Evolutionary conservation across 2,888 invertebrate genomes (phyloP).

Genomic region (Onchidella celtica): DNA sequence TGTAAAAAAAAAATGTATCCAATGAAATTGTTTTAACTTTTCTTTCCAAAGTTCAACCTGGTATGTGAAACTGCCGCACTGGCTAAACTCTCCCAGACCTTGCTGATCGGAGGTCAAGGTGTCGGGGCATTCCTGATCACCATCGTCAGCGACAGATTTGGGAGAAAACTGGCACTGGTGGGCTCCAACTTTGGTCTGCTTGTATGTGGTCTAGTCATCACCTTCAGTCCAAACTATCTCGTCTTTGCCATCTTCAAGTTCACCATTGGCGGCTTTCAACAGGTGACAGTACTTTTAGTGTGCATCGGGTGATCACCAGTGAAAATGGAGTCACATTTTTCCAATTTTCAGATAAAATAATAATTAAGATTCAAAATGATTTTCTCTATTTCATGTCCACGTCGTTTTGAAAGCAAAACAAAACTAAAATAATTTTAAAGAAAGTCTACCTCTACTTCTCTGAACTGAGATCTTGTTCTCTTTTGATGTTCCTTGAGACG

Average conservation of each 20-base stretch:
- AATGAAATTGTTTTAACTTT: no score
- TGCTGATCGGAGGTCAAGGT: conserved; percentile 69
- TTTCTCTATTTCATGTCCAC: no score
- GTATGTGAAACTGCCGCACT: conserved; percentile 68
- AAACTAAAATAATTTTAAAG: no score
- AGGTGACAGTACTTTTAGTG: conserved; percentile 58
- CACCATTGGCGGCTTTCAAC: conserved; percentile 61
- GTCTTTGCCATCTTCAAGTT: conserved; percentile 62
- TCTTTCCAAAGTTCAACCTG: conserved; percentile 69
- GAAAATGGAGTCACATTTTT: no score
- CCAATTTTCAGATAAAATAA: no score
- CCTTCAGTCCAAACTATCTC: conserved; percentile 55
- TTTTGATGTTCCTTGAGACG: no score
- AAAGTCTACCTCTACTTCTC: no score
- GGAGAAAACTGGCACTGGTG: conserved; percentile 61
- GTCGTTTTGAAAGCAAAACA: no score
- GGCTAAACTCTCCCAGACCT: conserved; percentile 68
- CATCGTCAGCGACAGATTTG: conserved; percentile 67
- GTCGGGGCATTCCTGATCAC: conserved; percentile 68
- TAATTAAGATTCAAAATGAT: no score
- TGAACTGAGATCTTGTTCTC: no score
- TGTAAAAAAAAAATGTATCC: no score
- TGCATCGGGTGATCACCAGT: no score
- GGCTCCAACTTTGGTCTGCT: conserved; percentile 53
- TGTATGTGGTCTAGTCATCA: conserved; percentile 51